Conservation (phyloP, 2,797 vertebrate species). For the Rhinella marina region DNA sequence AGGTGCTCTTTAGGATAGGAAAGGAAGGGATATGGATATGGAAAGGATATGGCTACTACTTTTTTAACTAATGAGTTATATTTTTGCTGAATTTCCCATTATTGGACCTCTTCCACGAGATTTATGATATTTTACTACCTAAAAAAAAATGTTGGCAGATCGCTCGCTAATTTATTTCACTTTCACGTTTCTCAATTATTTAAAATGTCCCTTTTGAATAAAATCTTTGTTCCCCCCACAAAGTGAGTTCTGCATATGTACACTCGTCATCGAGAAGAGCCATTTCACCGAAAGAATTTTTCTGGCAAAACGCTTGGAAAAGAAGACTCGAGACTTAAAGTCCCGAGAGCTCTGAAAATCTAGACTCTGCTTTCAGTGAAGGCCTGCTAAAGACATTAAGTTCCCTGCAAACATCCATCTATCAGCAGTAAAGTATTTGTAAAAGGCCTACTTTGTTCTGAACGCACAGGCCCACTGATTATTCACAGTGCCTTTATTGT, state of each 20-base stretch:
- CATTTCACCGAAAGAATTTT: slow-evolving; percentile 59
- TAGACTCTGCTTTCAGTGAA: slow-evolving; percentile 68
- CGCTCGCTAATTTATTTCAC: not conserved
- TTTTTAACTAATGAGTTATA: not conserved
- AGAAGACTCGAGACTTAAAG: slow-evolving; percentile 68
- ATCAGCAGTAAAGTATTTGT: slow-evolving; percentile 72
- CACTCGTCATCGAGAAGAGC: slow-evolving; percentile 59
- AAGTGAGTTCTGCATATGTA: slow-evolving; percentile 60
- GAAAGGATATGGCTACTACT: not conserved
- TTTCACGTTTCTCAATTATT: slow-evolving; percentile 57
- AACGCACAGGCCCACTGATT: slow-evolving; percentile 71
- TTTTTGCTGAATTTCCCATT: not conserved
- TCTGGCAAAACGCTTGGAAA: slow-evolving; percentile 72
- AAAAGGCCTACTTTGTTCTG: slow-evolving; percentile 73
- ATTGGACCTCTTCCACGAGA: slow-evolving; percentile 63
- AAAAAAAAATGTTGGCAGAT: slow-evolving; percentile 60
- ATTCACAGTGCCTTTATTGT: slow-evolving; percentile 70
- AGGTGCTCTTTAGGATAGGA: slow-evolving; percentile 5
- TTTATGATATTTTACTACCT: slow-evolving; percentile 63
- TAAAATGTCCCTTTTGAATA: slow-evolving; percentile 62
- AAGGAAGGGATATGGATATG: too few species aligned
- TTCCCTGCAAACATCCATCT: slow-evolving; percentile 74
- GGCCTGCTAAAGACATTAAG: slow-evolving; percentile 77
- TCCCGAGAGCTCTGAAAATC: slow-evolving; percentile 72
- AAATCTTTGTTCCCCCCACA: slow-evolving; percentile 64